These are phyloP conservation scores for Odontomyia ornata DNA, from an alignment of 2,888 invertebrate species.

Conservation along the genomic window DNA sequence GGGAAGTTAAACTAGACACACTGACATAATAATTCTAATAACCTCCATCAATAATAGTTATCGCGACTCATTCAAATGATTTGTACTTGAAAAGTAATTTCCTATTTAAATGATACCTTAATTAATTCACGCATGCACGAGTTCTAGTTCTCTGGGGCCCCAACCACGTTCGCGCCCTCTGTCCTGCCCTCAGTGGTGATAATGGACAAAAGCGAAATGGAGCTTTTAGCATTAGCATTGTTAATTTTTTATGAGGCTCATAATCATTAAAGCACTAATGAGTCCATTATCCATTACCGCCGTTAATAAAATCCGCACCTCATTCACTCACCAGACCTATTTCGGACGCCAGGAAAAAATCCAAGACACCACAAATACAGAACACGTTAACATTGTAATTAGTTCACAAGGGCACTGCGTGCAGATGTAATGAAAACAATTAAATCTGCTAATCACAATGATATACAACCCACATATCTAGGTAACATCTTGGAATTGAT, in stretches of 20 bases:
- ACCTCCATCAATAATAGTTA: neutral
- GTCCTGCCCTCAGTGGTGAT: neutral
- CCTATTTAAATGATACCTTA: neutral
- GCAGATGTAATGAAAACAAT: conserved; percentile 2
- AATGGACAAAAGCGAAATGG: neutral
- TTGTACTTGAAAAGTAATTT: neutral
- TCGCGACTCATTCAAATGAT: neutral
- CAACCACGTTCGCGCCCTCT: no score
- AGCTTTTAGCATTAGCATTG: neutral
- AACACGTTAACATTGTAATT: neutral
- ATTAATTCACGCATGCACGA: neutral
- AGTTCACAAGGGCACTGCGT: conserved; percentile 18
- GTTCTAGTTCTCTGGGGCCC: neutral
- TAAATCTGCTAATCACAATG: conserved; percentile 18
- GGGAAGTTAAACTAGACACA: neutral
- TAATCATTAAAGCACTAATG: conserved; percentile 21
- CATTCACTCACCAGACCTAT: neutral
- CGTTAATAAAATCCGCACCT: neutral
- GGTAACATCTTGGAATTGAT: neutral
- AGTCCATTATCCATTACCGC: neutral
- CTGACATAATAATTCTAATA: neutral
- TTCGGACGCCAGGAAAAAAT: no score
- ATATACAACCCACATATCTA: conserved; percentile 11
- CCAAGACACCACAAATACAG: no score
- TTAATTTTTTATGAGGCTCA: conserved; percentile 1